Percentiles rank a stretch among this genome's conserved stretches.
These are phyloP conservation scores for Gallinago nigripennis DNA, from an alignment of 2,797 vertebrate species.

Conservation along the genomic window DNA sequence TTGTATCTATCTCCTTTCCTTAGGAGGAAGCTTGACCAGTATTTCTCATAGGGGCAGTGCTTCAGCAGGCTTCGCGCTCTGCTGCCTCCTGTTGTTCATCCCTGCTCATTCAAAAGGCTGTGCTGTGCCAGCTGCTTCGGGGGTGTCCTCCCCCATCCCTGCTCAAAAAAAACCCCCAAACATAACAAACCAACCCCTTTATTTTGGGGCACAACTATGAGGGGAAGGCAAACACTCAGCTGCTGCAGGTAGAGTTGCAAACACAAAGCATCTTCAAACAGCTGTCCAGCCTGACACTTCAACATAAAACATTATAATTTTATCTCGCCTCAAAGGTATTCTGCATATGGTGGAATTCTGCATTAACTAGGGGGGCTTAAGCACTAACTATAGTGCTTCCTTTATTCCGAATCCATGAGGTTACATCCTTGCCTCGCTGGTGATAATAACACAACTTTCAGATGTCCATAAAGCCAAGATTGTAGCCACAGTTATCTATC, in stretches of 20 bases:
- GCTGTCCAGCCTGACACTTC: background rate
- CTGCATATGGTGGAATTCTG: background rate
- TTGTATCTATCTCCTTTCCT: background rate
- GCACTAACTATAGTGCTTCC: background rate
- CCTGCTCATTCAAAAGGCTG: background rate
- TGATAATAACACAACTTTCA: background rate
- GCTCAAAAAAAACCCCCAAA: background rate
- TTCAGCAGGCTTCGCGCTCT: background rate
- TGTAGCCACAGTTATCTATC: background rate
- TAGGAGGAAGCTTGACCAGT: accelerated
- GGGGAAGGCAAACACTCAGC: background rate
- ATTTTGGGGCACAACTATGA: background rate
- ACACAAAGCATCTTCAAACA: background rate
- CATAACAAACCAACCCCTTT: accelerated
- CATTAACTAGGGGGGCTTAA: accelerated
- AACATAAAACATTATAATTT: background rate
- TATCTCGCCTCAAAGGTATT: background rate
- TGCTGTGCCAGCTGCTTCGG: accelerated
- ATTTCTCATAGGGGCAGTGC: background rate
- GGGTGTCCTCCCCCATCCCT: accelerated
- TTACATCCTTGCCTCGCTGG: background rate
- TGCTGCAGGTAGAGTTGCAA: background rate
- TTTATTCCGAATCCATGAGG: background rate
- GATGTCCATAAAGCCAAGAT: background rate
- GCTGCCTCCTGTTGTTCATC: slow-evolving; percentile 34